These are phyloP conservation scores for Xyrauchen texanus DNA, from an alignment of 2,113 vertebrate genomes.

Conservation along the genomic window DNA sequence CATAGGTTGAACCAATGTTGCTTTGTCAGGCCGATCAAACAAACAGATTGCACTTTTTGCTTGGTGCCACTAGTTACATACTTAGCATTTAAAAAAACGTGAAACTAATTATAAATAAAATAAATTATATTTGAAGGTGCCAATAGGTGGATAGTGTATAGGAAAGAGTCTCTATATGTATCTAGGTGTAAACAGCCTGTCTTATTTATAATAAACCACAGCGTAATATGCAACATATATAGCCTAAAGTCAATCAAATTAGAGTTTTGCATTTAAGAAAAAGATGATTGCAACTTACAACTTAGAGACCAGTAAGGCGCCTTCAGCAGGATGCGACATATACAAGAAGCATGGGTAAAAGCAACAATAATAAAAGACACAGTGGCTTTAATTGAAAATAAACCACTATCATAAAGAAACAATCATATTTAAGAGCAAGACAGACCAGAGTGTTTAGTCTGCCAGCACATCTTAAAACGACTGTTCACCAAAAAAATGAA, in stretches of 20 bases:
- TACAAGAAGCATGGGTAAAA: neutral
- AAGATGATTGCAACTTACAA: neutral
- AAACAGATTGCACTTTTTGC: too few species aligned
- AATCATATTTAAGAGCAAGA: constrained; percentile 40
- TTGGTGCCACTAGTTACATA: too few species aligned
- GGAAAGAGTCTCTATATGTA: neutral
- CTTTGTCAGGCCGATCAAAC: too few species aligned
- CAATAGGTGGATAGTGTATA: neutral
- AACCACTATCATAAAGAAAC: constrained; percentile 31
- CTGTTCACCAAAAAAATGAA: too few species aligned
- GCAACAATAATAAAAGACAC: constrained; percentile 27
- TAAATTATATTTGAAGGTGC: neutral
- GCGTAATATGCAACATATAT: constrained; percentile 17
- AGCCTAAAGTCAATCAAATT: neutral
- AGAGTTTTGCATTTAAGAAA: neutral
- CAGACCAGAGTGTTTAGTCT: neutral
- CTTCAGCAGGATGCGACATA: neutral
- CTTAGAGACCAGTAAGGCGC: neutral
- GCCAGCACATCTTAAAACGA: neutral
- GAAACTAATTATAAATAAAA: neutral
- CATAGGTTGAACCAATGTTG: neutral
- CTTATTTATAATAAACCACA: neutral
- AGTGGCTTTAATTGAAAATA: constrained; percentile 8
- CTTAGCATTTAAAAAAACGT: too few species aligned
- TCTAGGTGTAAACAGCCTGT: neutral